Evolutionary conservation across 2,113 vertebrate genomes (phyloP).

Genomic region (Edolisoma coerulescens): DNA sequence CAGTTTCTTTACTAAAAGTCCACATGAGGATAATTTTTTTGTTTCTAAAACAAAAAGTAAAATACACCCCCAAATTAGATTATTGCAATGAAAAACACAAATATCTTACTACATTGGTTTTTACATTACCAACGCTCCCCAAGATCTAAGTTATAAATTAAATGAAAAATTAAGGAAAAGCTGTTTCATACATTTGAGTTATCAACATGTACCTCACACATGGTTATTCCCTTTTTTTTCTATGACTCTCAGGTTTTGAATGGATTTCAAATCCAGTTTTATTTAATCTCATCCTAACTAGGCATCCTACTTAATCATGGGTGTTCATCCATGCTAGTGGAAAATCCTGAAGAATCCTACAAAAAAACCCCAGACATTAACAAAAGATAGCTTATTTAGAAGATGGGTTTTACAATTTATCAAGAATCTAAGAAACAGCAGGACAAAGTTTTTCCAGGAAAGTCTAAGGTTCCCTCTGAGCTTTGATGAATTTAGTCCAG

Average conservation of each 20-base stretch:
- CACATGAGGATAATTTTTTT: fast-evolving
- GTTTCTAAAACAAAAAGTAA: not conserved
- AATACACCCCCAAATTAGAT: fast-evolving
- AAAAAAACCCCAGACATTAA: not conserved
- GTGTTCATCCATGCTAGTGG: not conserved
- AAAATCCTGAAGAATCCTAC: not conserved
- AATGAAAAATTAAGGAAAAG: not conserved
- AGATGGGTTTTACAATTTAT: not conserved
- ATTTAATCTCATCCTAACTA: not conserved
- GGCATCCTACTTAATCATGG: not conserved
- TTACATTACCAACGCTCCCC: not conserved
- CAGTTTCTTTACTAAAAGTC: not conserved
- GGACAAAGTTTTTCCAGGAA: not conserved
- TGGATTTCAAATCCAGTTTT: not conserved
- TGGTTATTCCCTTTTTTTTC: fast-evolving
- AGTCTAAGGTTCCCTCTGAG: not conserved
- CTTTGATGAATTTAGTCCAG: not conserved
- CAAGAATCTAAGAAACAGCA: not conserved
- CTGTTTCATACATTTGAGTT: not conserved
- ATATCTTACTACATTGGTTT: not conserved
- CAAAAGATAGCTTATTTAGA: not conserved
- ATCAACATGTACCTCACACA: not conserved
- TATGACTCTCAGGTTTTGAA: not conserved
- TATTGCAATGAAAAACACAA: not conserved
- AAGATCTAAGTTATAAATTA: not conserved